A percentile compares a stretch with the other conserved stretches of the same genome.
Evolutionary conservation across 2,888 invertebrate species (phyloP).

Genomic region (Trachelus tabidus): DNA sequence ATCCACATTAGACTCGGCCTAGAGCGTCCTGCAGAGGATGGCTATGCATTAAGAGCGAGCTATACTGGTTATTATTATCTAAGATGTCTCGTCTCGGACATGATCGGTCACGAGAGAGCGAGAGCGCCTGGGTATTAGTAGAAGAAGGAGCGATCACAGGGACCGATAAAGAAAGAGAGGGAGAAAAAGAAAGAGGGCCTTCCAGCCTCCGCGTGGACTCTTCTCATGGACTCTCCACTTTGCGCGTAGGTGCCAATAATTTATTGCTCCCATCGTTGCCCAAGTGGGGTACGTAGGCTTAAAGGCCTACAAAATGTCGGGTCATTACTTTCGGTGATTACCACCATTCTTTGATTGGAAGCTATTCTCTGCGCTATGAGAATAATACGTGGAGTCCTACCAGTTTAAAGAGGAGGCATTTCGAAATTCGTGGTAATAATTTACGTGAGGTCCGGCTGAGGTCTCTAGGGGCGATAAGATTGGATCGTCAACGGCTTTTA

Average conservation of each 20-base stretch:
- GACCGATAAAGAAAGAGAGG: conserved; percentile 5
- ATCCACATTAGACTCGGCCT: conserved; percentile 41
- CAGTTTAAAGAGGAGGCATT: conserved; percentile 25
- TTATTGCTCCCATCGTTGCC: conserved; percentile 47
- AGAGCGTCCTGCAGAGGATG: conserved; percentile 28
- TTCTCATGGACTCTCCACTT: conserved; percentile 24
- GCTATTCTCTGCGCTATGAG: conserved; percentile 22
- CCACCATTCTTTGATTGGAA: conserved; percentile 53
- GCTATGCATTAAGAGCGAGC: conserved; percentile 35
- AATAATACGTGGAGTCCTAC: conserved; percentile 38
- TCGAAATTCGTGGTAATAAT: conserved; percentile 62
- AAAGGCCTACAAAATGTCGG: conserved; percentile 44
- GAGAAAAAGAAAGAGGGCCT: conserved; percentile 3
- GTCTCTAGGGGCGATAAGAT: conserved; percentile 61
- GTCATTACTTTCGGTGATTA: conserved; percentile 56
- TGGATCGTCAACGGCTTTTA: conserved; percentile 57
- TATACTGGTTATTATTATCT: conserved; percentile 43
- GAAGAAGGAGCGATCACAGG: conserved; percentile 16
- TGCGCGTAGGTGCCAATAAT: conserved; percentile 55
- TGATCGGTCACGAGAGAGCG: background rate
- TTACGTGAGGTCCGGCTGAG: conserved; percentile 52
- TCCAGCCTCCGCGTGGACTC: conserved; percentile 10
- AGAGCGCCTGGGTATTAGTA: background rate
- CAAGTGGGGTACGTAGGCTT: conserved; percentile 38
- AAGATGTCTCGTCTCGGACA: conserved; percentile 29